A percentile compares a stretch with the other conserved stretches of the same genome.
phyloP scores from a whole-genome alignment of 2,113 vertebrate species.

The Apodemus sylvaticus region DNA sequence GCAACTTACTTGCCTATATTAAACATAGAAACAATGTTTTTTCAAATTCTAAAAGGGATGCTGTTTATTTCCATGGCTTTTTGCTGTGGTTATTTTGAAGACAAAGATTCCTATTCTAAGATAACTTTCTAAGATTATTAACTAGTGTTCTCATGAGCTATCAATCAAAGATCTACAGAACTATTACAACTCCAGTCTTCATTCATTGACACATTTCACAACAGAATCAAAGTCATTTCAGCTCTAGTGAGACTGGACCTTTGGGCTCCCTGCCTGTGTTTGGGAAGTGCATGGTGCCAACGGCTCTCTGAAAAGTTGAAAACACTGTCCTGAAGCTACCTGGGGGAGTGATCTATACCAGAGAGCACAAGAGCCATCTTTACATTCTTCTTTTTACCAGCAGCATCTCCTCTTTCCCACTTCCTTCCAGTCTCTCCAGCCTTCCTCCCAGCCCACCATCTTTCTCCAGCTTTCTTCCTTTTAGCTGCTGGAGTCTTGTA shows the following conservation, averaged over 20 bases:
- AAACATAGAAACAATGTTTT: neutral
- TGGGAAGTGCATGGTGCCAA: neutral
- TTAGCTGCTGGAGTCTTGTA: neutral
- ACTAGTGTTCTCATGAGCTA: neutral
- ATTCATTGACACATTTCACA: neutral
- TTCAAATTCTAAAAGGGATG: neutral
- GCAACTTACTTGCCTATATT: neutral
- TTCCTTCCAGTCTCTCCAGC: neutral
- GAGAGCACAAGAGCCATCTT: neutral
- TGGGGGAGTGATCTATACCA: neutral
- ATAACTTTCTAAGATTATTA: neutral
- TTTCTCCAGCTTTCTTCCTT: neutral
- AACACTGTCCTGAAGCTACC: neutral
- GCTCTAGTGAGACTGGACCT: neutral
- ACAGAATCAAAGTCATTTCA: neutral
- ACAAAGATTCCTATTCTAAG: neutral
- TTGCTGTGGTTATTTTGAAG: neutral
- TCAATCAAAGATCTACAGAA: slow-evolving; percentile 5
- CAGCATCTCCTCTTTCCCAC: neutral
- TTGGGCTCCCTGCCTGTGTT: neutral
- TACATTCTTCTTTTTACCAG: neutral
- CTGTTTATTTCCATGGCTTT: neutral
- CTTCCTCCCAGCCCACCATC: neutral
- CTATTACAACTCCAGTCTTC: neutral
- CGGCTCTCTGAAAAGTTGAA: neutral